phyloP scores from a whole-genome alignment of 1,140 invertebrate genomes.

The Diorhabda sublineata region DNA sequence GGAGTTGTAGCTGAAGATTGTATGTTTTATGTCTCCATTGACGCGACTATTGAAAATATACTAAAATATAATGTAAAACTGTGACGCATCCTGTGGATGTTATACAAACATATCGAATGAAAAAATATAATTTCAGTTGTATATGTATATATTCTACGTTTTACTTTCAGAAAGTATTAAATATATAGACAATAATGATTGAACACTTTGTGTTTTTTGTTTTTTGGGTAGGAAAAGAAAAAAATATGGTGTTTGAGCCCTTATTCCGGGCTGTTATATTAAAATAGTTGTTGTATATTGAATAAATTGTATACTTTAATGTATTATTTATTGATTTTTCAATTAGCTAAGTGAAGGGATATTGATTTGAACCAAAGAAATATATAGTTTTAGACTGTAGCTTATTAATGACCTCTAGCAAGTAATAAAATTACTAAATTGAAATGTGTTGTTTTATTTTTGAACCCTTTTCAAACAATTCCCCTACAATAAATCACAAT shows the following conservation, averaged over 20 bases:
- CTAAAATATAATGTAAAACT: constrained; percentile 8
- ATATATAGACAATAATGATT: constrained; percentile 41
- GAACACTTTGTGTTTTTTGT: constrained; percentile 20
- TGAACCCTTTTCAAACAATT: not conserved
- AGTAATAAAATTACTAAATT: constrained; percentile 34
- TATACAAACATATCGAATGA: constrained; percentile 36
- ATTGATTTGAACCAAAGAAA: constrained; percentile 33
- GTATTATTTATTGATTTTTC: constrained; percentile 30
- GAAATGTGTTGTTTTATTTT: constrained; percentile 10
- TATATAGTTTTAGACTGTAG: constrained; percentile 40
- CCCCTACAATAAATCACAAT: too few species aligned
- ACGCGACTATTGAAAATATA: too few species aligned
- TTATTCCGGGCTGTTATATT: constrained; percentile 19
- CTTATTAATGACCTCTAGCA: constrained; percentile 33
- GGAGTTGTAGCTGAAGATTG: too few species aligned
- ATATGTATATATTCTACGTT: constrained; percentile 23
- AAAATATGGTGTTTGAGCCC: constrained; percentile 34
- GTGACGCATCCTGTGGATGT: constrained; percentile 32
- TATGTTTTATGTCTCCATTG: too few species aligned
- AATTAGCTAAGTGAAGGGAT: constrained; percentile 21
- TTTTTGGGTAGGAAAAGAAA: constrained; percentile 10
- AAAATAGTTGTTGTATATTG: constrained; percentile 32
- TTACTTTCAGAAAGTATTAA: constrained; percentile 33
- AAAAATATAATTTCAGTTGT: constrained; percentile 27
- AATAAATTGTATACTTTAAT: constrained; percentile 27